Evolutionary conservation across 2,888 invertebrate genomes (phyloP).

Genomic region (Parascotia fuliginaria): DNA sequence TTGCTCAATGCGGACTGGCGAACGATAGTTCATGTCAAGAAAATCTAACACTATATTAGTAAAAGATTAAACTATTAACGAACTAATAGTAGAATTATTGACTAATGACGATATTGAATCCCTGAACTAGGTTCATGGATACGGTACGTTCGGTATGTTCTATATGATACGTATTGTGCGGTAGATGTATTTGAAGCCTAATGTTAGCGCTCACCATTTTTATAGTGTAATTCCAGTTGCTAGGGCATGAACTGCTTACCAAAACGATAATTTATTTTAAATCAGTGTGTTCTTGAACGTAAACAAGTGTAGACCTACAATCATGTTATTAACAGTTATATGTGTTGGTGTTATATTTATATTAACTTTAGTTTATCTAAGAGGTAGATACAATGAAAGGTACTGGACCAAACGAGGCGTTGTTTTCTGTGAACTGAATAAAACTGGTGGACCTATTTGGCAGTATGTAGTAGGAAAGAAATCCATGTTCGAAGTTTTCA

Average conservation of each 20-base stretch:
- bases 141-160: too few species aligned
- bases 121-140: too few species aligned
- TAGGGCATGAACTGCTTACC: not conserved
- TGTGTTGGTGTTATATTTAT: slow-evolving; percentile 12
- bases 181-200: too few species aligned
- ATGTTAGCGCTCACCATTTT: too few species aligned
- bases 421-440: slow-evolving; percentile 49
- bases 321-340: slow-evolving; percentile 20
- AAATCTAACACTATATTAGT: too few species aligned
- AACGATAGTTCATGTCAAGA: too few species aligned
- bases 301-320: not conserved
- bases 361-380: slow-evolving; percentile 38
- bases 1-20: too few species aligned
- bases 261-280: not conserved
- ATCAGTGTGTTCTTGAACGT: not conserved
- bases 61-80: too few species aligned
- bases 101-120: too few species aligned
- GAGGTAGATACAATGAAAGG: slow-evolving; percentile 53
- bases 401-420: slow-evolving; percentile 68
- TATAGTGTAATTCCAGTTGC: too few species aligned
- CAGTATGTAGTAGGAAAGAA: slow-evolving; percentile 45
- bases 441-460: slow-evolving; percentile 55
- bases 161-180: too few species aligned
- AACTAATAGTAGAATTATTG: too few species aligned
- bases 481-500: slow-evolving; percentile 55